A percentile compares a stretch with the other conserved stretches of the same genome.
These are phyloP conservation scores for Lathamus discolor DNA, from an alignment of 2,113 vertebrate genomes.

Conservation along the genomic window DNA sequence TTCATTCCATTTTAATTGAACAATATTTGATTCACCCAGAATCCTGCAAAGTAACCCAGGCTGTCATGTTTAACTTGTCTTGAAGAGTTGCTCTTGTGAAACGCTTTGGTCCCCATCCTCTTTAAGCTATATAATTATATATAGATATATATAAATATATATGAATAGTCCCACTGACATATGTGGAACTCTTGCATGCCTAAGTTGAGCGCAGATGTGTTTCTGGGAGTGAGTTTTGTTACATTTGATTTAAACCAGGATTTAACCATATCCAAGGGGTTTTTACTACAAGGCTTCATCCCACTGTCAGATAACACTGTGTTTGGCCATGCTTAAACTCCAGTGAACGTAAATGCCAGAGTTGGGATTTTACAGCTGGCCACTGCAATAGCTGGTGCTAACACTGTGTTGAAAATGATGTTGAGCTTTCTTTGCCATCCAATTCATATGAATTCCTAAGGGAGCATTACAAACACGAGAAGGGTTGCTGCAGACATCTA, in stretches of 20 bases:
- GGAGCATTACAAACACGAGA: neutral
- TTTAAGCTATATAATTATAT: neutral
- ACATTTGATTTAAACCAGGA: neutral
- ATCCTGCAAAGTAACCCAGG: neutral
- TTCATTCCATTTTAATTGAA: neutral
- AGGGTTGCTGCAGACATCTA: neutral
- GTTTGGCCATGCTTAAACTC: neutral
- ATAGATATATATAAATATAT: neutral
- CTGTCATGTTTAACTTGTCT: neutral
- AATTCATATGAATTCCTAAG: neutral
- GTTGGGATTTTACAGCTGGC: neutral
- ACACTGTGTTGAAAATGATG: rapidly evolving
- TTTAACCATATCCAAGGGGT: neutral
- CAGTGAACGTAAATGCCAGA: neutral
- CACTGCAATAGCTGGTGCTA: neutral
- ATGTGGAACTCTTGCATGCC: neutral
- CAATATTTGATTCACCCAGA: neutral
- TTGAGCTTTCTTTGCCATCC: neutral
- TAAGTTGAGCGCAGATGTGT: neutral
- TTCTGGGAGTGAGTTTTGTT: neutral
- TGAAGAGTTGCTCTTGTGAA: neutral
- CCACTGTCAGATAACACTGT: neutral
- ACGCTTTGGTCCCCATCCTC: neutral
- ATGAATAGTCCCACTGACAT: neutral
- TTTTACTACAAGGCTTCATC: neutral